Percentiles rank a stretch among this genome's conserved stretches.
These are phyloP conservation scores for Mongoloraphidia duomilia DNA, from an alignment of 2,888 invertebrate genomes.

Conservation along the genomic window DNA sequence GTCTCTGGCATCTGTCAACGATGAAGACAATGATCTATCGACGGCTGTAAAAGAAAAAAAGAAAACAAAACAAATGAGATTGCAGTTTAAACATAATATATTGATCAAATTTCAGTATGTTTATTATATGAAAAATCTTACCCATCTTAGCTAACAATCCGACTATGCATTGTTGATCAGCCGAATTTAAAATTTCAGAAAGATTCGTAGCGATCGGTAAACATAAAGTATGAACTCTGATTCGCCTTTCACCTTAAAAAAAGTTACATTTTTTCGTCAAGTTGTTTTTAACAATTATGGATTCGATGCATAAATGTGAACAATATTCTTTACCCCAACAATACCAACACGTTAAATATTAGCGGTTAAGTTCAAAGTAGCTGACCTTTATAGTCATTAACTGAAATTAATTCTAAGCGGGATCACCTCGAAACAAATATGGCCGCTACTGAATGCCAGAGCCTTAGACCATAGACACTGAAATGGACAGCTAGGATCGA, in stretches of 20 bases:
- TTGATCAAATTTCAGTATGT: neutral
- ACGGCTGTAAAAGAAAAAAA: slow-evolving; percentile 46
- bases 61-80: neutral
- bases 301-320: neutral
- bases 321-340: neutral
- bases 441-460: too few species aligned
- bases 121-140: slow-evolving; percentile 24
- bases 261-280: slow-evolving; percentile 2
- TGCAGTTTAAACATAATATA: neutral
- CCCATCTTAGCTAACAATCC: slow-evolving; percentile 94
- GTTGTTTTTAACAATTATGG: neutral
- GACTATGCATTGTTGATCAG: slow-evolving; percentile 87
- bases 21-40: slow-evolving; percentile 75
- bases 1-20: slow-evolving; percentile 85
- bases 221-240: slow-evolving; percentile 94
- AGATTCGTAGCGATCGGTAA: slow-evolving; percentile 77
- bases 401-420: too few species aligned
- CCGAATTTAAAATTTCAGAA: slow-evolving; percentile 72
- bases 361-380: too few species aligned
- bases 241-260: slow-evolving; percentile 72
- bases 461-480: too few species aligned
- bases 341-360: neutral
- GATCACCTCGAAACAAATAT: too few species aligned
- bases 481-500: too few species aligned
- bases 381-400: too few species aligned